phyloP scores from a whole-genome alignment of 2,888 invertebrate genomes.

The Diaphora mendica region DNA sequence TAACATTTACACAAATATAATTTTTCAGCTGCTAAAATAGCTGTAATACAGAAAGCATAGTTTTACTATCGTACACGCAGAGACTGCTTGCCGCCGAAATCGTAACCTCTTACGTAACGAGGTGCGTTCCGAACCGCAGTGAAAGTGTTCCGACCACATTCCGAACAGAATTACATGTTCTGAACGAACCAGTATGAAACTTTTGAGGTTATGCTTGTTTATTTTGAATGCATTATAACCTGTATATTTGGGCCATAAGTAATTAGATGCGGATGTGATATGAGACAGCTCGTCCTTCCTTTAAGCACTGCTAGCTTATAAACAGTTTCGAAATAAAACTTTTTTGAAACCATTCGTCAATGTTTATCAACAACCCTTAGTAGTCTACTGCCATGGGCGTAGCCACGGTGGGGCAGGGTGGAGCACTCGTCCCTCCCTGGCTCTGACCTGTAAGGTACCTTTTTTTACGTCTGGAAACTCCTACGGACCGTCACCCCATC shows the following conservation, averaged over 20 bases:
- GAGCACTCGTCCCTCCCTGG: no score
- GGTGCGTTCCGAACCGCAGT: conserved; percentile 57
- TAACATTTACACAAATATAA: not conserved
- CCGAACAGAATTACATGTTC: conserved; percentile 51
- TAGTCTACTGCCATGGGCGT: no score
- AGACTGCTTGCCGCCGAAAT: conserved; percentile 78
- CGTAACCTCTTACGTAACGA: conserved; percentile 51
- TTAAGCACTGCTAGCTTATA: not conserved
- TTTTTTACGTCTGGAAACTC: no score
- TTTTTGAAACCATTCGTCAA: not conserved
- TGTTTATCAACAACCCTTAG: no score
- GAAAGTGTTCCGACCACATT: conserved; percentile 73
- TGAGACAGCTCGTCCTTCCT: not conserved
- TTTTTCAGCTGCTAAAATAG: conserved; percentile 5
- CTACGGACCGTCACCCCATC: no score
- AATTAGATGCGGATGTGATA: not conserved
- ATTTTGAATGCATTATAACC: conserved; percentile 19
- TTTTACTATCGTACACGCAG: conserved; percentile 33
- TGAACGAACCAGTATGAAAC: conserved; percentile 31
- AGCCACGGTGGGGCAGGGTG: no score
- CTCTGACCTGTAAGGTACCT: no score
- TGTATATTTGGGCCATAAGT: conserved; percentile 8
- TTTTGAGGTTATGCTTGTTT: conserved; percentile 28
- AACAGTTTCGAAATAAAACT: not conserved
- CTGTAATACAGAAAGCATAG: conserved; percentile 21